Conservation (phyloP, 2,797 vertebrate genomes). For the Halcyon smyrnensis region DNA sequence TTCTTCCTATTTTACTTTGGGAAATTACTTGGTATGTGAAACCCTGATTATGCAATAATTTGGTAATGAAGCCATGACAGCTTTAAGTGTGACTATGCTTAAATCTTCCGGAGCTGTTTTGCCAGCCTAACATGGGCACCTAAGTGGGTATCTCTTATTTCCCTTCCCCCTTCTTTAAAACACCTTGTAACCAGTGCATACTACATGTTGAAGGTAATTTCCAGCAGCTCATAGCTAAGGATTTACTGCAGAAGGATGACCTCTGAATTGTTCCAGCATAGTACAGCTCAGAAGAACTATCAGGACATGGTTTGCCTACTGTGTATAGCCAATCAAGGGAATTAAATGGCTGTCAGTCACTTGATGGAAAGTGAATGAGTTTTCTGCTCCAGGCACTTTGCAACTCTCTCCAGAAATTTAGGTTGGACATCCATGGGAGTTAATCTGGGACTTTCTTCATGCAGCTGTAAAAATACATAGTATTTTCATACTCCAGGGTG, state of each 20-base stretch:
- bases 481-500: background rate
- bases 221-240: background rate
- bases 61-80: background rate
- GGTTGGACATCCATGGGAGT: background rate
- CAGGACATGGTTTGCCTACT: background rate
- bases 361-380: background rate
- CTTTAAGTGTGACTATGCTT: background rate
- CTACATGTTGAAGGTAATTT: background rate
- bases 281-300: background rate
- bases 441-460: background rate
- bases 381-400: conserved; percentile 16
- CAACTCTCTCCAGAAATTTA: background rate
- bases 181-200: background rate
- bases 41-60: background rate
- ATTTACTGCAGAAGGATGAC: background rate
- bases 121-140: background rate
- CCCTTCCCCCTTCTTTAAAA: background rate
- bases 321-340: background rate
- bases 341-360: conserved; percentile 14
- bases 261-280: background rate
- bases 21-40: background rate
- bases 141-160: background rate
- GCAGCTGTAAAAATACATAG: background rate
- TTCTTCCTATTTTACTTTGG: background rate
- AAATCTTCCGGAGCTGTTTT: background rate